phyloP scores from a whole-genome alignment of 2,797 vertebrate genomes.

The Bovichtus variegatus region DNA sequence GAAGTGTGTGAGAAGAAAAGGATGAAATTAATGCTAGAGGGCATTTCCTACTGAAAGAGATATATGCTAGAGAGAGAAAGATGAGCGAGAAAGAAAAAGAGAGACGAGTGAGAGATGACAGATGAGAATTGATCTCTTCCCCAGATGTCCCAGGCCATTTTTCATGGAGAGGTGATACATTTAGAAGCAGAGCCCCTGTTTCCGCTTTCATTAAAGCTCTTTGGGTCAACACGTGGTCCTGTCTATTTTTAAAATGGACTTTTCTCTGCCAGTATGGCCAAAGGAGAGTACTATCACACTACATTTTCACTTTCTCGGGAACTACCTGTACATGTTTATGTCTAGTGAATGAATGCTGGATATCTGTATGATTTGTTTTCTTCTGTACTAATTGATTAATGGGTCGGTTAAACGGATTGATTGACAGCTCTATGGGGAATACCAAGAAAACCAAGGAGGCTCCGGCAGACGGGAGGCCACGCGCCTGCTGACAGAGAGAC shows the following conservation, averaged over 20 bases:
- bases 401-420: not conserved
- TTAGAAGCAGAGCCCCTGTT: slow-evolving; percentile 61
- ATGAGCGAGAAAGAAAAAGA: not conserved
- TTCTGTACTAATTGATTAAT: not conserved
- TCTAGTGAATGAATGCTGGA: slow-evolving; percentile 15
- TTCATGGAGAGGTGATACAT: slow-evolving; percentile 68
- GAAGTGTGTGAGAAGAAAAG: not conserved
- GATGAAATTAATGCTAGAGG: slow-evolving; percentile 3
- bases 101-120: slow-evolving; percentile 5
- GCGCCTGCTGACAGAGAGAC: slow-evolving; percentile 85
- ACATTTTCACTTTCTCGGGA: slow-evolving; percentile 8
- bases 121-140: slow-evolving; percentile 61
- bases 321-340: slow-evolving; percentile 19
- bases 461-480: slow-evolving; percentile 86
- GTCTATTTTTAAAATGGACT: slow-evolving; percentile 70
- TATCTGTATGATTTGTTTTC: not conserved
- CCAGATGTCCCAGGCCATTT: slow-evolving; percentile 64
- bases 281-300: slow-evolving; percentile 40
- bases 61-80: not conserved
- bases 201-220: slow-evolving; percentile 66
- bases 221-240: slow-evolving; percentile 62
- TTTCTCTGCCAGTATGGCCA: slow-evolving; percentile 33
- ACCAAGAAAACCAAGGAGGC: slow-evolving; percentile 87
- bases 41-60: not conserved
- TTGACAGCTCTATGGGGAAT: slow-evolving; percentile 93